Evolutionary conservation across 2,888 invertebrate species (phyloP).

Genomic region (Cerastoderma edule): DNA sequence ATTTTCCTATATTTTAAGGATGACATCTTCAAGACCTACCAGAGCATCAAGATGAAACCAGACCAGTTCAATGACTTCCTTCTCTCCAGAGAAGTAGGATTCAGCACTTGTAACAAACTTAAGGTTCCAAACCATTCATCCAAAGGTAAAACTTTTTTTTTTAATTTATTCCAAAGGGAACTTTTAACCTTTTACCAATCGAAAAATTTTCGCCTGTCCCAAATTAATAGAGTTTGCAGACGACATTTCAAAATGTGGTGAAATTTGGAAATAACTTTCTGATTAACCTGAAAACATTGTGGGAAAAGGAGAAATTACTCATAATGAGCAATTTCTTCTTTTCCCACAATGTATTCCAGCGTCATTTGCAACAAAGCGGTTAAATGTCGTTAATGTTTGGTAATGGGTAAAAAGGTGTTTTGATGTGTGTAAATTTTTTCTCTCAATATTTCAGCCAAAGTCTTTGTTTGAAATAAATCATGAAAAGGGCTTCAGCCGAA

Average conservation of each 20-base stretch:
- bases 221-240: too few species aligned
- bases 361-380: neutral
- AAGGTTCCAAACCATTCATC: constrained; percentile 92
- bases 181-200: too few species aligned
- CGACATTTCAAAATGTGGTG: too few species aligned
- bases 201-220: too few species aligned
- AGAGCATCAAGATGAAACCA: constrained; percentile 89
- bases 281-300: constrained; percentile 6
- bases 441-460: too few species aligned
- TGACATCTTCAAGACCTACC: constrained; percentile 89
- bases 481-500: too few species aligned
- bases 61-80: constrained; percentile 97
- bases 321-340: constrained; percentile 5
- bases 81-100: constrained; percentile 93
- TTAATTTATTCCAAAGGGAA: too few species aligned
- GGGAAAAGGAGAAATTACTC: neutral
- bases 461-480: too few species aligned
- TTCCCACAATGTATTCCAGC: constrained; percentile 14
- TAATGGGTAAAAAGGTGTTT: neutral
- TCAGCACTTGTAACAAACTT: constrained; percentile 93
- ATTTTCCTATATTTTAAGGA: constrained; percentile 81
- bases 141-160: constrained; percentile 91
- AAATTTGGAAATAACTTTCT: too few species aligned
- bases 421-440: too few species aligned
- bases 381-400: neutral